A percentile compares a stretch with the other conserved stretches of the same genome.
Conservation (phyloP, 2,888 invertebrate genomes). For the Myopa testacea region DNA sequence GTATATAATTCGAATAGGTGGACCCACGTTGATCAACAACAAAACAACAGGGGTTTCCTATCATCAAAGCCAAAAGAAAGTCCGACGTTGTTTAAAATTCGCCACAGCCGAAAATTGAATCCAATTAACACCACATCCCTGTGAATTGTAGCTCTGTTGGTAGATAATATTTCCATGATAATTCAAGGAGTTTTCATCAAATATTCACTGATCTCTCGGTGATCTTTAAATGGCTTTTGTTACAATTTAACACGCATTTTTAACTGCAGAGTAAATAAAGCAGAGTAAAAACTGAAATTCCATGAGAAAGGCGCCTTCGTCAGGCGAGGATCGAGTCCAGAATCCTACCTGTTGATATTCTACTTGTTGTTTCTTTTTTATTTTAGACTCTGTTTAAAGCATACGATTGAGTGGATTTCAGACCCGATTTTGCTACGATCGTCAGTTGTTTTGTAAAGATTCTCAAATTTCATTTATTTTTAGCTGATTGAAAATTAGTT, state of each 20-base stretch:
- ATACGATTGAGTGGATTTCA: neutral
- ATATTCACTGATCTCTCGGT: neutral
- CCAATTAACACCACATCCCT: constrained; percentile 52
- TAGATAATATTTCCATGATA: neutral
- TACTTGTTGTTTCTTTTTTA: neutral
- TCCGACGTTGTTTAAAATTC: neutral
- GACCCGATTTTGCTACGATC: neutral
- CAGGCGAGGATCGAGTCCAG: neutral
- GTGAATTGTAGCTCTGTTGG: neutral
- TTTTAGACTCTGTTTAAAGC: neutral
- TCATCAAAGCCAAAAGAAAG: neutral
- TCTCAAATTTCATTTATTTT: constrained; percentile 8
- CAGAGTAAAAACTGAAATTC: neutral
- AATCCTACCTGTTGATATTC: neutral
- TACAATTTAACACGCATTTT: constrained; percentile 53
- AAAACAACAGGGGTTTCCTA: neutral
- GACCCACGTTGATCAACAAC: neutral
- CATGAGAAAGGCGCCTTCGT: neutral
- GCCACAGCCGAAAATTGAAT: neutral
- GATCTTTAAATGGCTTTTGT: constrained; percentile 12
- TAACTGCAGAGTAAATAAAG: neutral
- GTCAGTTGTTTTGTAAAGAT: neutral
- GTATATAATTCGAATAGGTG: constrained; percentile 9
- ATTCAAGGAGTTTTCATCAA: neutral
- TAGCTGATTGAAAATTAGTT: neutral